phyloP scores from a whole-genome alignment of 2,113 vertebrate genomes.

The Catagonus wagneri region DNA sequence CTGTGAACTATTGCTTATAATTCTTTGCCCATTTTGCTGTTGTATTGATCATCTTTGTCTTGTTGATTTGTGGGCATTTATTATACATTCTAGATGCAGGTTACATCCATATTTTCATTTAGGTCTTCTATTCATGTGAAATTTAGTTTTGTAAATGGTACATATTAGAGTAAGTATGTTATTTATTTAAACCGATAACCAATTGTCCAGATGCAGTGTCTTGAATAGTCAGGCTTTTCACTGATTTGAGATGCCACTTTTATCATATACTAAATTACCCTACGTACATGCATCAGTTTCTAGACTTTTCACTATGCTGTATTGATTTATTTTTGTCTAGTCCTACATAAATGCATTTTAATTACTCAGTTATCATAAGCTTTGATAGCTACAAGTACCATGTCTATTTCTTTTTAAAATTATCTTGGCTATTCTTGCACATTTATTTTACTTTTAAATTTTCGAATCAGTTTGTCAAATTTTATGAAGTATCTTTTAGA shows the following conservation, averaged over 20 bases:
- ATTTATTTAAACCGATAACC: slow-evolving; percentile 39
- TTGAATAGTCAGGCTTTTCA: slow-evolving; percentile 17
- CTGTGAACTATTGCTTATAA: neutral
- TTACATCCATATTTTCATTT: neutral
- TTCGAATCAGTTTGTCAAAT: slow-evolving; percentile 43
- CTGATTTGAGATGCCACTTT: neutral
- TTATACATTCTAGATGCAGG: slow-evolving; percentile 10
- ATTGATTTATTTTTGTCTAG: slow-evolving; percentile 48
- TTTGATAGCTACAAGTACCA: slow-evolving; percentile 10
- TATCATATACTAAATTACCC: slow-evolving; percentile 38
- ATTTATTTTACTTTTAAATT: slow-evolving; percentile 47
- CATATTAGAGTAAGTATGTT: neutral
- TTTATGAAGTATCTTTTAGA: neutral
- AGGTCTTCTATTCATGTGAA: neutral
- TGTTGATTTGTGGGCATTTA: slow-evolving; percentile 10
- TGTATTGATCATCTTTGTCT: neutral
- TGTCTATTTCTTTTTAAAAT: slow-evolving; percentile 40
- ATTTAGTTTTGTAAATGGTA: slow-evolving; percentile 32
- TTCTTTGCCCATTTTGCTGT: neutral
- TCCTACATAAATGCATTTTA: slow-evolving; percentile 52
- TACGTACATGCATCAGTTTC: neutral
- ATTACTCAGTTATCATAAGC: slow-evolving; percentile 17
- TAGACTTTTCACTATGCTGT: neutral
- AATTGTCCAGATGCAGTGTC: neutral
- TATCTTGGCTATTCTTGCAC: neutral